phyloP scores from a whole-genome alignment of 2,888 invertebrate species.

The Morpho achilles region DNA sequence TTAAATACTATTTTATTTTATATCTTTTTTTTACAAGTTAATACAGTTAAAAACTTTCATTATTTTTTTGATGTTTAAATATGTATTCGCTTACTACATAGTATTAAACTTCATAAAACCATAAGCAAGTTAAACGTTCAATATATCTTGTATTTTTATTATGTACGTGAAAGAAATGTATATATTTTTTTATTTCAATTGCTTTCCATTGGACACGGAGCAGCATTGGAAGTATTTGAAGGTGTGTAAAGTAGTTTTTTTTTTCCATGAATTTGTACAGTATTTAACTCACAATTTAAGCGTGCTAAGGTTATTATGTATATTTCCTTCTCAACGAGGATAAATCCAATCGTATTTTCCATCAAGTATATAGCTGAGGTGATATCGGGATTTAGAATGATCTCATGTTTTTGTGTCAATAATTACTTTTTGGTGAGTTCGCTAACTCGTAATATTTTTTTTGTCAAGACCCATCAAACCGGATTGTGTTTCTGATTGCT shows the following conservation, averaged over 20 bases:
- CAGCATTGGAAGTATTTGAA: slow-evolving; percentile 91
- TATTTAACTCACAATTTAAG: too few relatives aligned
- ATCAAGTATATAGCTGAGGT: neutral
- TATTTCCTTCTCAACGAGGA: neutral
- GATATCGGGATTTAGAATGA: slow-evolving; percentile 7
- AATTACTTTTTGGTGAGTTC: slow-evolving; percentile 6
- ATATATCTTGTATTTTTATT: too few relatives aligned
- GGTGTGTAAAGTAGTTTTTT: slow-evolving; percentile 78
- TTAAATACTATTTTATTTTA: too few relatives aligned
- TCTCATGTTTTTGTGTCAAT: slow-evolving; percentile 14
- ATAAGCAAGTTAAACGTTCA: slow-evolving; percentile 15
- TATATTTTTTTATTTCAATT: slow-evolving; percentile 44
- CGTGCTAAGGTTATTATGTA: too few relatives aligned
- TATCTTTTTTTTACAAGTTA: too few relatives aligned
- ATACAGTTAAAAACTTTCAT: too few relatives aligned
- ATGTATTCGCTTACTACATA: neutral
- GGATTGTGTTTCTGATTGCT: neutral
- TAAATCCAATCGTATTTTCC: neutral
- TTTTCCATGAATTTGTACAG: slow-evolving; percentile 18
- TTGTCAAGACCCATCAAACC: too few relatives aligned
- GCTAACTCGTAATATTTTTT: neutral
- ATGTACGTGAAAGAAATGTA: too few relatives aligned
- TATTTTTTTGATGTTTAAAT: too few relatives aligned
- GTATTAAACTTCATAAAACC: slow-evolving; percentile 11
- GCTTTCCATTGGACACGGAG: slow-evolving; percentile 63